Evolutionary conservation across 2,113 vertebrate genomes (phyloP), one percentile per base, ranked within the genome.

Genomic region (Typhlomys cinereus): DNA sequence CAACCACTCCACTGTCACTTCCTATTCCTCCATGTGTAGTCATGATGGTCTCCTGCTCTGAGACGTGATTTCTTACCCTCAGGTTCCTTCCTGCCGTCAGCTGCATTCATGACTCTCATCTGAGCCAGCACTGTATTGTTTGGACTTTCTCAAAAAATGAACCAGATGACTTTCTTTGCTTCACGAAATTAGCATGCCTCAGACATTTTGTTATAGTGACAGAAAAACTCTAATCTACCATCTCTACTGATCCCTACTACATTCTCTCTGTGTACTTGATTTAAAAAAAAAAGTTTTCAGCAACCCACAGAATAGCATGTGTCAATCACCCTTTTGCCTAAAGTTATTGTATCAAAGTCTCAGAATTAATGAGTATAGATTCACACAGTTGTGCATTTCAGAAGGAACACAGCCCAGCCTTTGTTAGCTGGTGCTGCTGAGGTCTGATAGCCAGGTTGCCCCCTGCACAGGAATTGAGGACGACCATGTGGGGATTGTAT

Each of bases 361-460:
- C 82, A 85, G 36, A 94, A 93, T 95, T 71, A 96, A 82, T 81
- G 85, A 81, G 15, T 73, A 2, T 18, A 48, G 39, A 69, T 87
- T 84, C 57, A 66, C 67, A 73, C 48, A 75, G 31, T 75, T 91
- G 89, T 75, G n/a, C n/a, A 71, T 90, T 94, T 93, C 27, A 57
- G 18, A 91, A 73, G 69, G 86, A 80, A 12, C 27, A 91, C 41
- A n/a, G n/a, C n/a, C n/a, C n/a, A n/a, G n/a, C n/a, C n/a, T n/a
- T n/a, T n/a, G n/a, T n/a, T n/a, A n/a, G n/a, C n/a, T n/a, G n/a
- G n/a, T n/a, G n/a, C n/a, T 89, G 95, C 86, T 78, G 90, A 97
- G 97, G 96, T 97, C 96, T 97, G 78, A 97, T 97, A 97, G 95
- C 97, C 92, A 44, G 93, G 83, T 96, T 95, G 96, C 95, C 78